A percentile compares a stretch with the other conserved stretches of the same genome.
These are phyloP conservation scores for Nannoperca australis DNA, from an alignment of 2,797 vertebrate species.

Conservation along the genomic window DNA sequence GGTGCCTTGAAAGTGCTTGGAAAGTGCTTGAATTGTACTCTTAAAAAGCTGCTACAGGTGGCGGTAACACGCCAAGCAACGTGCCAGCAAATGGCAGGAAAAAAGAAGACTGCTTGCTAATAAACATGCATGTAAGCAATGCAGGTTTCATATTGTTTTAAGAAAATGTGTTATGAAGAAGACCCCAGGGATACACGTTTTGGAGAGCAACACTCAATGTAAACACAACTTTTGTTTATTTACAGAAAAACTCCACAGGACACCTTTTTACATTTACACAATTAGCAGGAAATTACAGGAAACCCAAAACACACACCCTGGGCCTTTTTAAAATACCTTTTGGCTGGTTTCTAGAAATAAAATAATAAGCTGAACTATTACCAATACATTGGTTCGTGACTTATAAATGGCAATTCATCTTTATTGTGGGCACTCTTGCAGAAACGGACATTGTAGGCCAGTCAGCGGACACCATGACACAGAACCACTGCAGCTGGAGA, in stretches of 20 bases:
- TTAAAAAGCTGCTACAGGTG: neutral
- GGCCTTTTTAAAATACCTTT: neutral
- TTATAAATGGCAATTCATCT: constrained; percentile 1
- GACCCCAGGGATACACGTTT: neutral
- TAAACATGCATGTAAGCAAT: neutral
- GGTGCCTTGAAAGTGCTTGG: too few relatives aligned
- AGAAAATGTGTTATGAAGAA: neutral
- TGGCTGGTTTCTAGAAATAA: neutral
- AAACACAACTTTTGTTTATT: neutral
- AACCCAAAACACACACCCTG: neutral
- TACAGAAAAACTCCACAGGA: too few relatives aligned
- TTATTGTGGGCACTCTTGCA: constrained; percentile 50
- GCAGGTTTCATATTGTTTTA: neutral
- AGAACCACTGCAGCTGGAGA: constrained; percentile 85
- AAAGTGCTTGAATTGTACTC: too few relatives aligned
- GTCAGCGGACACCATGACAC: constrained; percentile 68
- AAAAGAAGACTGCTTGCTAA: neutral
- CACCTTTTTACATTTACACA: neutral
- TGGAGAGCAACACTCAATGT: neutral
- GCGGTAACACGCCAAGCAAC: neutral
- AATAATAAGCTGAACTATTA: neutral
- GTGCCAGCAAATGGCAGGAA: neutral
- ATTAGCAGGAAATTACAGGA: neutral
- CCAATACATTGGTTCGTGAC: neutral
- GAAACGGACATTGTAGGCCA: constrained; percentile 63